Evolutionary conservation across 2,113 vertebrate genomes (phyloP).

Genomic region (Ceuthmochares aereus): DNA sequence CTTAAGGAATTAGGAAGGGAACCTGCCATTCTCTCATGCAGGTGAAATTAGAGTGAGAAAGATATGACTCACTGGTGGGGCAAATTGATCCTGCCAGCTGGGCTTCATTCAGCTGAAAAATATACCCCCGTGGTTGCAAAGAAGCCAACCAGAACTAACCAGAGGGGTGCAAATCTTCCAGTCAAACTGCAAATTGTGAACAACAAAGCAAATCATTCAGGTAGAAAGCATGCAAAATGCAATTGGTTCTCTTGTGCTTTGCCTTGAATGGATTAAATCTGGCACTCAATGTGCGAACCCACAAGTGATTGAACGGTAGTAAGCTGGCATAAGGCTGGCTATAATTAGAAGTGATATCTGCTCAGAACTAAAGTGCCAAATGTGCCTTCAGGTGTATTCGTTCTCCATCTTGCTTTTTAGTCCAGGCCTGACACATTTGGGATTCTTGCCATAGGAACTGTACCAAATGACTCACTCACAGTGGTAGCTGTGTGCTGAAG

Average conservation of each 20-base stretch:
- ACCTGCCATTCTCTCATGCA: conserved; percentile 32
- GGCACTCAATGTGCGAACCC: conserved; percentile 31
- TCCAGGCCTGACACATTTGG: conserved; percentile 69
- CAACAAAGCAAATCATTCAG: conserved; percentile 69
- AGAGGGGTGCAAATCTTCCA: conserved; percentile 70
- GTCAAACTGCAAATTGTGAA: conserved; percentile 67
- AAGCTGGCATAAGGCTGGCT: conserved; percentile 65
- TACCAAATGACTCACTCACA: conserved; percentile 71
- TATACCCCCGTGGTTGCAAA: conserved; percentile 47
- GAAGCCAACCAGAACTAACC: conserved; percentile 66
- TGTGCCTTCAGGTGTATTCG: conserved; percentile 66
- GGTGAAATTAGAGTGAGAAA: conserved; percentile 42
- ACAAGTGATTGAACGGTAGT: conserved; percentile 47
- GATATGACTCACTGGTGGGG: conserved; percentile 61
- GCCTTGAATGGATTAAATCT: conserved; percentile 66
- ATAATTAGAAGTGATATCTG: conserved; percentile 68
- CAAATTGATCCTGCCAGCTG: conserved; percentile 66
- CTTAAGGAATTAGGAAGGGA: not conserved
- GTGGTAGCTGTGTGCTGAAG: conserved; percentile 24
- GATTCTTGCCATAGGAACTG: conserved; percentile 66
- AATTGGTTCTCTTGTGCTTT: conserved; percentile 42
- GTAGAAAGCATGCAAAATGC: conserved; percentile 69
- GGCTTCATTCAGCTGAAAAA: conserved; percentile 70
- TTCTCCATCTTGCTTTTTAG: conserved; percentile 68
- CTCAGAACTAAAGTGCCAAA: conserved; percentile 63